Base-by-base conservation (phyloP, 2,888 invertebrate genomes). In the Hemicrepidius hirtus region DNA sequence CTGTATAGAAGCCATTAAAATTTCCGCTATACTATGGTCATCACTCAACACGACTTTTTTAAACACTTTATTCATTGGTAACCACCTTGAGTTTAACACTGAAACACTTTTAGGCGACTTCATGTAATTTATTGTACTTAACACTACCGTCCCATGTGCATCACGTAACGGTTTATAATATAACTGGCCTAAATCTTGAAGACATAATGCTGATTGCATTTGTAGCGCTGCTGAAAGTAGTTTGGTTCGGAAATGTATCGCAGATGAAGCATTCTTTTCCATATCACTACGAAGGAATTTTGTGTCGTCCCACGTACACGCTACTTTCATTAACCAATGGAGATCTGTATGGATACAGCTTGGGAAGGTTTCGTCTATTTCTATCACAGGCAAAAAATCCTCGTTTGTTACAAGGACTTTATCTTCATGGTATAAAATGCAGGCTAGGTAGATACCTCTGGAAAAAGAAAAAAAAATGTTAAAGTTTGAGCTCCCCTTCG, bases 321-420 rank as follows among this genome's bases (percentile, higher is more conserved):
- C 95, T 40, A 98, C 80, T 91, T 97, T 98, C 95, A 99, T 97
- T 21, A 99, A 90, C 99, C 99, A 99, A 85, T 98, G 96, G 86
- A 97, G 96, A 87, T 99, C 99, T 73, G 92, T 93, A 85, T 97
- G 94, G 75, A 98, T 92, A 77, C 95, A 95, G 81, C 94, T 95
- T 50, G 97, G 96, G 85, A 96, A 97, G 35, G 95, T 95, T 87
- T 98, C 98, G 85, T 98, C 98, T 60, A 99, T 95, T 88, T 98
- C 98, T 81, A 99, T 95, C 72, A 98, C 96, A 0, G 99, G 99
- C 74, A 99, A 89, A 86, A 96, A 97, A 85, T 99, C 99, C 87
- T 99, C 99, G 80, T 97, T 97, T 37, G 99, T 99, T 69, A 98
- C 96, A 80, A 99, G 88, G 60, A 99, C 94, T 85, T 96, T 96